These are phyloP conservation scores for Acipenser ruthenus DNA, from an alignment of 2,797 vertebrate genomes.

Conservation along the genomic window DNA sequence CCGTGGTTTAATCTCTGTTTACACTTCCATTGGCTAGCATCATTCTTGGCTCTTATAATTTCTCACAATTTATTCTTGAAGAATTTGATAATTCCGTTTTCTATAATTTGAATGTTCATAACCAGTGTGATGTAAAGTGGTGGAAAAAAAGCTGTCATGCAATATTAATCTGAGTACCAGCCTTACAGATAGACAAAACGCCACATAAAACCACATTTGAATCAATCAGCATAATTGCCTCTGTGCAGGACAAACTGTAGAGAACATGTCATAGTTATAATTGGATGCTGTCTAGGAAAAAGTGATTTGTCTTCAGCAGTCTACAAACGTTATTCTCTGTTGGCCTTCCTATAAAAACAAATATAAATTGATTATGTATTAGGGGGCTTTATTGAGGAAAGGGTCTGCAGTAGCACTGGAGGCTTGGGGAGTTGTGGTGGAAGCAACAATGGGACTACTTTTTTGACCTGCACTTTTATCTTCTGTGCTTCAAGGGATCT, in stretches of 20 bases:
- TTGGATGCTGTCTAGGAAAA: constrained; percentile 21
- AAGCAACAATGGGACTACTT: constrained; percentile 46
- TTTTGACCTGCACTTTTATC: constrained; percentile 21
- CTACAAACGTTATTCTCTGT: constrained; percentile 16
- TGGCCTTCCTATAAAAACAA: constrained; percentile 28
- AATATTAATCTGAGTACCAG: constrained; percentile 8
- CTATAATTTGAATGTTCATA: constrained; percentile 4
- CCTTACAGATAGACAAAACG: constrained; percentile 34
- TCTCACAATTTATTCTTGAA: background rate
- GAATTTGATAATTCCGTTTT: background rate
- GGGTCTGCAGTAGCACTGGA: constrained; percentile 25
- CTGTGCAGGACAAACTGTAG: constrained; percentile 31
- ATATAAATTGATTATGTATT: constrained; percentile 33
- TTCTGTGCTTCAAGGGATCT: constrained; percentile 25
- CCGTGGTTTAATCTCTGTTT: background rate
- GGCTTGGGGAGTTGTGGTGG: constrained; percentile 22
- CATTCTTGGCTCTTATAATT: background rate
- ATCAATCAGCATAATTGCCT: constrained; percentile 38
- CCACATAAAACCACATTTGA: constrained; percentile 35
- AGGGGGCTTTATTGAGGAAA: constrained; percentile 20
- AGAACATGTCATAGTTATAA: constrained; percentile 34
- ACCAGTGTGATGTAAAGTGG: constrained; percentile 20
- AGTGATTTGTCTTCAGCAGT: constrained; percentile 18
- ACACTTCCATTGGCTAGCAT: background rate
- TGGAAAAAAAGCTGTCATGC: constrained; percentile 11